Evolutionary conservation across 2,888 invertebrate species (phyloP).

Genomic region (Pristionchus entomophagus): DNA sequence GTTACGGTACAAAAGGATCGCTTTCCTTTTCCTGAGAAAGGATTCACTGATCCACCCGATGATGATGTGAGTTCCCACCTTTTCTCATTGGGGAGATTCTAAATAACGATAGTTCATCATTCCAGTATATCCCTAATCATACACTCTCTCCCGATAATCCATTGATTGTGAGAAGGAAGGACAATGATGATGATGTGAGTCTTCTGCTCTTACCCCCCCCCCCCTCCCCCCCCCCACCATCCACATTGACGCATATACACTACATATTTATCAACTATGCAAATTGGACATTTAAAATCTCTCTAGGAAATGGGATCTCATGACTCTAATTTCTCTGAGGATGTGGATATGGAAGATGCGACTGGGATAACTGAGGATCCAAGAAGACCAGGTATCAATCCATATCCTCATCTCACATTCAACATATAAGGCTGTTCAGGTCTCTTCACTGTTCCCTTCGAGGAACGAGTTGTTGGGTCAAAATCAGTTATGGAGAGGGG

Average conservation of each 20-base stretch:
- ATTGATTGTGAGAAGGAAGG: background rate
- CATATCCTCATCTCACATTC: too few relatives aligned
- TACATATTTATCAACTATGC: too few relatives aligned
- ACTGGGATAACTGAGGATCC: background rate
- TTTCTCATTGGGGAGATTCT: background rate
- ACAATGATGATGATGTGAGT: background rate
- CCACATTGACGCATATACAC: too few relatives aligned
- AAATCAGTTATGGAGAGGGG: slow-evolving; percentile 1
- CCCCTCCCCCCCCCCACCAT: too few relatives aligned
- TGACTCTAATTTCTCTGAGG: slow-evolving; percentile 15
- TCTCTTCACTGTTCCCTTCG: background rate
- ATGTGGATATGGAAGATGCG: slow-evolving; percentile 25
- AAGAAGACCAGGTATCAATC: background rate
- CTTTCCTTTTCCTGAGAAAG: background rate
- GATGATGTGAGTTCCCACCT: background rate
- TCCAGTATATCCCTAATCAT: slow-evolving; percentile 22
- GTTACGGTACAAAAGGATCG: slow-evolving; percentile 17
- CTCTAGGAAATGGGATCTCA: slow-evolving; percentile 26
- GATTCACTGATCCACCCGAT: background rate
- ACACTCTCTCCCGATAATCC: slow-evolving; percentile 29
- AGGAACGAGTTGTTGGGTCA: slow-evolving; percentile 10
- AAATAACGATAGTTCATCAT: background rate
- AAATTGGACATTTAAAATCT: too few relatives aligned
- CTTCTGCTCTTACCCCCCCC: background rate
- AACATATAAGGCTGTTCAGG: too few relatives aligned